Evolutionary conservation across 92 coral and sea anemone genomes (phyloP), one percentile per base, ranked within the genome.

Genomic region (Muricea muricata): DNA sequence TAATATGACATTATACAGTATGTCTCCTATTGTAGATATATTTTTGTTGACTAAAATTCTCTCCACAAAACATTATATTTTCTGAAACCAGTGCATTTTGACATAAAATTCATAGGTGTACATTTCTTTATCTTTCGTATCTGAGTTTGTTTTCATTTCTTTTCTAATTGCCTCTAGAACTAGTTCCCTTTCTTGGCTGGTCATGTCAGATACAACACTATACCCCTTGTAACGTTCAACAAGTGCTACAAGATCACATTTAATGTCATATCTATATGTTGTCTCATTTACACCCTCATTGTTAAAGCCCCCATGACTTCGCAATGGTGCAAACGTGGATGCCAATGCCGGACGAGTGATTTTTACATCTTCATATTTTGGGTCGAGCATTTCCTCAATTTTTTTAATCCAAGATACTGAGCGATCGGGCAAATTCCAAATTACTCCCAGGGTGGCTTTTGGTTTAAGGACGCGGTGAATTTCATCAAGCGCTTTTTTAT

Each of bases 391-490:
- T 15, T 85, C 97, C 46, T 93, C 97, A 25, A 89, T 35, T 41
- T 86, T 92, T 20, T 85, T 84, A 29, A 94, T 97, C 97, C 97
- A 94, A 3, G 93, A 84, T 17, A 93, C 87, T 0, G 91, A 74
- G 6, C 31, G 82, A 61, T 94, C 94, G 17, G 94, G 84, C 50
- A 89, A 84, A 84, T 91, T 93, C 98, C 98, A 94, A 31, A 94
- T 91, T 87, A 93, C 60, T 52, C 98, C 98, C 67, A 89, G 90
- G 30, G 70, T 91, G 15, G 94, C 98, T 42, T 90, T 84, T 18
- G 97, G 97, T 78, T 84, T 81, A 58, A 94, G 97, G 71, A 94
- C 92, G 30, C 98, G 91, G 83, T 90, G 88, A 40, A 94, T 91
- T 87, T 94, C 98, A 25, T 88, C 42, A n/a, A 89, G 85, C 42